phyloP scores from a whole-genome alignment of 2,888 invertebrate species.

The Tricholauxania praeusta region DNA sequence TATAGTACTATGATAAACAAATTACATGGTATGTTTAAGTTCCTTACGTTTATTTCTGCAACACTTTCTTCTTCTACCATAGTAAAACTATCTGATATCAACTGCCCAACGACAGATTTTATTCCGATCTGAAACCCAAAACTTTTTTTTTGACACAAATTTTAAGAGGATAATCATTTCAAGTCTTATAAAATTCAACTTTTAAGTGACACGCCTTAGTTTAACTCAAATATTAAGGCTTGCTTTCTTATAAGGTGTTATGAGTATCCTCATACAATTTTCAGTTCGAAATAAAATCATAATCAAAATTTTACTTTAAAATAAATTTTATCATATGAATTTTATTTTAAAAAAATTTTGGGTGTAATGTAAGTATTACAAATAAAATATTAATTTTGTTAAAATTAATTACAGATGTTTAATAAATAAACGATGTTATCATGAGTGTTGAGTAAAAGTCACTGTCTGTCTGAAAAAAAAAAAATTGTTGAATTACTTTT shows the following conservation, averaged over 20 bases:
- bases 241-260: constrained; percentile 7
- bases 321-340: constrained; percentile 67
- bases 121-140: constrained; percentile 16
- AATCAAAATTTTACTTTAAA: constrained; percentile 66
- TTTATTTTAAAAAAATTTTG: constrained; percentile 67
- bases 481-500: no score
- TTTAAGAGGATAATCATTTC: constrained; percentile 12
- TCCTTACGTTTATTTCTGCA: no score
- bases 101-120: constrained; percentile 35
- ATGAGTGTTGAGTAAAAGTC: not conserved
- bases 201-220: not conserved
- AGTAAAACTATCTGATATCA: no score
- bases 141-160: not conserved
- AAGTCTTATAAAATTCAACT: constrained; percentile 9
- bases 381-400: constrained; percentile 39
- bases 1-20: no score
- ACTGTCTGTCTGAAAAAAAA: no score
- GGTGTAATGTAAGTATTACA: constrained; percentile 66
- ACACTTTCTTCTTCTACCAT: no score
- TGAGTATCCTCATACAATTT: constrained; percentile 30
- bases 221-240: not conserved
- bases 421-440: constrained; percentile 32
- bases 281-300: constrained; percentile 62
- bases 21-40: no score
- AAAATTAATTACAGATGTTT: constrained; percentile 13